Conservation (phyloP, 92 coral and sea anemone species). For the Siderastrea siderea region DNA sequence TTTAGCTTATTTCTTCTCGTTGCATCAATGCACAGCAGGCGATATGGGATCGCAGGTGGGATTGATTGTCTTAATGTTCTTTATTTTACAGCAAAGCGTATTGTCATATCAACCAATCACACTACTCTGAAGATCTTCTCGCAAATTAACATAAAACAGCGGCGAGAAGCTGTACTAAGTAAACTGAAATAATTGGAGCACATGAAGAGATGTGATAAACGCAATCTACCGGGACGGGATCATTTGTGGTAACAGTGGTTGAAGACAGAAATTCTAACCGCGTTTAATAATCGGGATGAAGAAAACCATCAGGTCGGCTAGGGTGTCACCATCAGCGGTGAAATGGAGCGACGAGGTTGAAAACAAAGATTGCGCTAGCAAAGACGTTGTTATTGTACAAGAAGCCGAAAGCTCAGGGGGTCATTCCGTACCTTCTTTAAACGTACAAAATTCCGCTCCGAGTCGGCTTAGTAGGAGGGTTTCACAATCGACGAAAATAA, state of each 20-base stretch:
- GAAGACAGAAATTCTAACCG: background rate
- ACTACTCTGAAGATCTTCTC: slow-evolving; percentile 15
- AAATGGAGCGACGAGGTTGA: slow-evolving; percentile 27
- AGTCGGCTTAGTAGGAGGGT: background rate
- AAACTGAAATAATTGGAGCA: slow-evolving; percentile 27
- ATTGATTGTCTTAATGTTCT: background rate
- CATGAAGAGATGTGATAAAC: slow-evolving; percentile 19
- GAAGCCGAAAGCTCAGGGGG: slow-evolving; percentile 6
- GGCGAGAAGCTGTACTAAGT: slow-evolving; percentile 1
- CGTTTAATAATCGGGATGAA: background rate
- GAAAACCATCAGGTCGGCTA: slow-evolving; percentile 1
- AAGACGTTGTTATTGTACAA: background rate
- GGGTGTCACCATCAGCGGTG: slow-evolving; percentile 29
- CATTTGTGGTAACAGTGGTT: slow-evolving; percentile 14
- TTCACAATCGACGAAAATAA: slow-evolving; percentile 81
- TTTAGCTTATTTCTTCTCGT: slow-evolving; percentile 1
- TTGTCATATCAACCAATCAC: slow-evolving; percentile 34
- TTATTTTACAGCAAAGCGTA: background rate
- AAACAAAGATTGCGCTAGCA: background rate
- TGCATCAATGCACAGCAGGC: background rate
- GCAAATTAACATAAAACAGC: slow-evolving; percentile 39
- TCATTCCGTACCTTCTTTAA: slow-evolving; percentile 2
- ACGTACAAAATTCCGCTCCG: background rate
- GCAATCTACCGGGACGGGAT: background rate
- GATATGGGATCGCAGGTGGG: slow-evolving; percentile 23